A percentile compares a stretch with the other conserved stretches of the same genome.
Conservation (phyloP, 2,797 vertebrate species). For the Schizopygopsis pylzovi region DNA sequence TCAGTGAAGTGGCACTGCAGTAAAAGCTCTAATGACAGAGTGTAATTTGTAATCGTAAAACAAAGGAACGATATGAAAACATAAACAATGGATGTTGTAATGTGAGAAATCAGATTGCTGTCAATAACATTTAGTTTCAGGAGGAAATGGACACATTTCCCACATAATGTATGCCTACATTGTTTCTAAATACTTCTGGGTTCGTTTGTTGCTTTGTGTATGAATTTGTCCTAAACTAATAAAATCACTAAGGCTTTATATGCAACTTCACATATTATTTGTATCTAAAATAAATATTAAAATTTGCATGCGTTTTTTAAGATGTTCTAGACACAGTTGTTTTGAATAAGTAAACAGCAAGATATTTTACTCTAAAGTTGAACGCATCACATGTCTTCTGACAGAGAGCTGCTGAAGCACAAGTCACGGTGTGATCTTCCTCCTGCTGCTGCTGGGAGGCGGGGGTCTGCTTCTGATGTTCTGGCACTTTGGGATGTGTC, state of each 20-base stretch:
- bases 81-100: neutral
- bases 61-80: neutral
- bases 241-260: neutral
- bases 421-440: neutral
- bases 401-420: neutral
- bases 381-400: neutral
- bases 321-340: neutral
- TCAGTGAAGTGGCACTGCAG: too few species aligned
- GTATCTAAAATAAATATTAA: too few species aligned
- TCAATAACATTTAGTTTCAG: neutral
- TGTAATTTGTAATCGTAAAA: neutral
- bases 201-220: neutral
- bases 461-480: slow-evolving; percentile 75
- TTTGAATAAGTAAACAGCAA: neutral
- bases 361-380: neutral
- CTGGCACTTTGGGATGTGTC: slow-evolving; percentile 81
- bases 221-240: neutral
- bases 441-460: slow-evolving; percentile 55
- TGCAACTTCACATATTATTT: neutral
- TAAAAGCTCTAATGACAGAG: neutral
- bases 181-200: neutral
- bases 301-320: neutral
- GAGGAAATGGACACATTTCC: neutral
- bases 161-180: neutral
- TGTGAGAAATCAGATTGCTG: neutral